These are phyloP conservation scores for Hipposideros larvatus DNA, from an alignment of 2,797 vertebrate species.

Conservation along the genomic window DNA sequence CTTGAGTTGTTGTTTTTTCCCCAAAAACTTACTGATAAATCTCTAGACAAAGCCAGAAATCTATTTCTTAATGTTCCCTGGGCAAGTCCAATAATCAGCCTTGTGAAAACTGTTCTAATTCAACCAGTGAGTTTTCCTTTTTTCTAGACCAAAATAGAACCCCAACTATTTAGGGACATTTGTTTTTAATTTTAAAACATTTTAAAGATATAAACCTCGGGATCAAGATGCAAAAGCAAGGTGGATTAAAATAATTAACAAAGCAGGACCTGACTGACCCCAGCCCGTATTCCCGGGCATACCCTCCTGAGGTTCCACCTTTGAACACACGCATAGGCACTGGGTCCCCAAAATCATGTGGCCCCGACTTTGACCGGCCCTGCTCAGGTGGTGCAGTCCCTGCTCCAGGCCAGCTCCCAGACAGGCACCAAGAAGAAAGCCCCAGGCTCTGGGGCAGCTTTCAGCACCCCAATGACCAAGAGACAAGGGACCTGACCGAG, in stretches of 20 bases:
- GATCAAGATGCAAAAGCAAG: not conserved
- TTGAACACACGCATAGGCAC: not conserved
- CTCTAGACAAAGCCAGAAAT: not conserved
- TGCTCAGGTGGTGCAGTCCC: not conserved
- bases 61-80: not conserved
- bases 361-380: not conserved
- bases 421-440: not conserved
- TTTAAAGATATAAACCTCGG: not conserved
- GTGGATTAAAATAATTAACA: not conserved
- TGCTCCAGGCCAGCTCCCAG: not conserved
- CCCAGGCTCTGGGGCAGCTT: not conserved
- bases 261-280: too few species aligned
- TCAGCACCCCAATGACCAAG: not conserved
- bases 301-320: not conserved
- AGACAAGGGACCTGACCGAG: not conserved
- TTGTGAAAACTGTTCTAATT: not conserved
- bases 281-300: not conserved
- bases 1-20: not conserved
- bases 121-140: not conserved
- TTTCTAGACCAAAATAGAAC: not conserved
- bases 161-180: not conserved
- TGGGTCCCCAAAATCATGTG: not conserved
- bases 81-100: not conserved
- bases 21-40: not conserved
- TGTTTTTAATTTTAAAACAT: not conserved